Evolutionary conservation across 2,888 invertebrate species (phyloP).

Genomic region (Nomada lathburiana): DNA sequence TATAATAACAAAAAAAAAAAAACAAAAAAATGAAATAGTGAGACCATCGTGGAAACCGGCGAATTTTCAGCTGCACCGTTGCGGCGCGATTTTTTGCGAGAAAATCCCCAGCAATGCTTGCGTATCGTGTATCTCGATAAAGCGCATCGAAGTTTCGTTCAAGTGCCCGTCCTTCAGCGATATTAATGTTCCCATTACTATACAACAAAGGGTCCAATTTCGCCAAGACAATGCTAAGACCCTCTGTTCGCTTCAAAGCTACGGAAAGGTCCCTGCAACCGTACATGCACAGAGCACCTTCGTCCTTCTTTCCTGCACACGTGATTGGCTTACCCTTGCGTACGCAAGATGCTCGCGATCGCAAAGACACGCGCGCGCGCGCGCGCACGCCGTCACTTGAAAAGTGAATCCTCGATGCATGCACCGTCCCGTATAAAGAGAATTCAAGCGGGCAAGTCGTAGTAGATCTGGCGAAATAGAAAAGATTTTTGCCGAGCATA

Average conservation of each 20-base stretch:
- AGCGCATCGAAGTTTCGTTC: conserved; percentile 3
- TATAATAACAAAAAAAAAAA: conserved; percentile 25
- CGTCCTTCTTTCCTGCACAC: conserved; percentile 17
- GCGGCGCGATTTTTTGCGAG: not conserved
- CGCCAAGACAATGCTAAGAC: conserved; percentile 1
- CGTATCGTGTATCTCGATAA: not conserved
- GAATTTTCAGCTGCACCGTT: conserved; percentile 43
- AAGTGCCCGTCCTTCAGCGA: not conserved
- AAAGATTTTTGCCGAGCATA: conserved; percentile 1
- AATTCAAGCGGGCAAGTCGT: not conserved
- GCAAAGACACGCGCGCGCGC: conserved; percentile 4
- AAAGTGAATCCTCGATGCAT: conserved; percentile 34
- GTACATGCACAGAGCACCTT: not conserved
- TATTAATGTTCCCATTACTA: conserved; percentile 1
- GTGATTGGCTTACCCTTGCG: conserved; percentile 36
- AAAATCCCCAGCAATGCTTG: not conserved
- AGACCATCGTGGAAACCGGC: conserved; percentile 19
- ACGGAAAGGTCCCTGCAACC: conserved; percentile 18
- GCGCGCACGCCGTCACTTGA: not conserved
- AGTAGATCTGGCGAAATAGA: not conserved
- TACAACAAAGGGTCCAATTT: not conserved
- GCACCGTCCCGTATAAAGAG: conserved; percentile 21
- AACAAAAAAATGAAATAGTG: conserved; percentile 53
- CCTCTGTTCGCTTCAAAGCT: not conserved
- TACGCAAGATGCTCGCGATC: conserved; percentile 11